Percentiles rank a stretch among this genome's conserved stretches.
Conservation (phyloP, 1,140 invertebrate species). For the Pseudachorutes palmiensis region DNA sequence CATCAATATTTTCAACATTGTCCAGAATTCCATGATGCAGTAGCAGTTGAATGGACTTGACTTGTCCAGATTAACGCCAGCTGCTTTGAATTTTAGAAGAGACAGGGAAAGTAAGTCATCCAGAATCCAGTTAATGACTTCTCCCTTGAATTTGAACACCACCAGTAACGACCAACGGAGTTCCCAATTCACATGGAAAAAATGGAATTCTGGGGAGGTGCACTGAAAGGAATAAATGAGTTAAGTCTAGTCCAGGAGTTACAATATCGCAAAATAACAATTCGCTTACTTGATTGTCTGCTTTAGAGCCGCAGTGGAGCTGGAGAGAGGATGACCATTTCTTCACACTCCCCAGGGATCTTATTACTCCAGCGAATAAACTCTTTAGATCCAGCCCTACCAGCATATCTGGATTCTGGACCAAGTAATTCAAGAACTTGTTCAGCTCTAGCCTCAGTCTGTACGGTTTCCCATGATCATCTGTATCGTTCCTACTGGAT, state of each 20-base stretch:
- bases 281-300: constrained; percentile 17
- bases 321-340: constrained; percentile 1
- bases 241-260: constrained; percentile 5
- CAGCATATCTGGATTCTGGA: background rate
- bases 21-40: constrained; percentile 35
- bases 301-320: constrained; percentile 13
- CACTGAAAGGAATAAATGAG: constrained; percentile 26
- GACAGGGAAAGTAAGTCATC: constrained; percentile 13
- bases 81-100: constrained; percentile 25
- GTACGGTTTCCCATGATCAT: background rate
- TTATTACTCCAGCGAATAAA: constrained; percentile 3
- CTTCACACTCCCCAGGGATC: constrained; percentile 1
- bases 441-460: background rate
- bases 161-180: constrained; percentile 39
- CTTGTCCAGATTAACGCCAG: constrained; percentile 19
- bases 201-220: constrained; percentile 36
- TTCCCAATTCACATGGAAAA: constrained; percentile 39
- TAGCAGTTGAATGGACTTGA: constrained; percentile 33
- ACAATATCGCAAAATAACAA: constrained; percentile 9
- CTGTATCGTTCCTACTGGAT: background rate
- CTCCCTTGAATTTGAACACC: constrained; percentile 23
- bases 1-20: constrained; percentile 31
- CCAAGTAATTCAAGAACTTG: background rate
- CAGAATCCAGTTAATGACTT: constrained; percentile 15
- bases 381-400: background rate